Evolutionary conservation across 2,113 vertebrate genomes (phyloP), one percentile per base, ranked within the genome.

Genomic region (Mellivora capensis): DNA sequence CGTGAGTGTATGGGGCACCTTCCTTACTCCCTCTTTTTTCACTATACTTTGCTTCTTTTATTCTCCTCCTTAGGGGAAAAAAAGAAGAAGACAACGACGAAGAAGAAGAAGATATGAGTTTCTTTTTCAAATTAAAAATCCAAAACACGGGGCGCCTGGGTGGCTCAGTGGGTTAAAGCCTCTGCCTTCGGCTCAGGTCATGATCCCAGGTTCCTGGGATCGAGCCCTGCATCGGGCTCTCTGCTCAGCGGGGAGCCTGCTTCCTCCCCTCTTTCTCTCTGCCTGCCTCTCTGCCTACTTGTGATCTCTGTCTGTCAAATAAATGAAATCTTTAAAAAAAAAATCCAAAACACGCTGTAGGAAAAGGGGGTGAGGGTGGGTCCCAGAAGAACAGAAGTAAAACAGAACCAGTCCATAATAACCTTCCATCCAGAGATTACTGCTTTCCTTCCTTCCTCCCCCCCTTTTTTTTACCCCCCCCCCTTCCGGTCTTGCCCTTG

Each of bases 1-100:
- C 72, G 64, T 71, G 77, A 96, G 77, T 96, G 93, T 95, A 88
- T 62, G 93, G 86, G 96, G 96, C 97, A 98, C 96, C 90, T 98
- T 97, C 59, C 83, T 61, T 31, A 49, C 3, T 1, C 17, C 93
- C 90, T 97, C 85, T 89, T 62, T 59, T 29, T 0, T 1, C 95
- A 90, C 64, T 83, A 27, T 52, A 44, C 89, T 94, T 89, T 96
- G 57, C 44, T 94, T 81, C 37, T 6, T 95, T 90, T 67, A 25
- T 85, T 91, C 62, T 49, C 37, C 31, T 80, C 29, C 54, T 59
- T 61, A 0, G 18, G 86, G 57, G 57, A 44, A 39, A 64, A 59
- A 59, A n/a, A 74, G 44, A 47, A 47, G 47, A 27, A 27, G 9
- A 49, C 13, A 1, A 44, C 7, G 44, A 44, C 7, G 44, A 47